Evolutionary conservation across 1,140 invertebrate genomes (phyloP).

Genomic region (Drosophila carrolli): DNA sequence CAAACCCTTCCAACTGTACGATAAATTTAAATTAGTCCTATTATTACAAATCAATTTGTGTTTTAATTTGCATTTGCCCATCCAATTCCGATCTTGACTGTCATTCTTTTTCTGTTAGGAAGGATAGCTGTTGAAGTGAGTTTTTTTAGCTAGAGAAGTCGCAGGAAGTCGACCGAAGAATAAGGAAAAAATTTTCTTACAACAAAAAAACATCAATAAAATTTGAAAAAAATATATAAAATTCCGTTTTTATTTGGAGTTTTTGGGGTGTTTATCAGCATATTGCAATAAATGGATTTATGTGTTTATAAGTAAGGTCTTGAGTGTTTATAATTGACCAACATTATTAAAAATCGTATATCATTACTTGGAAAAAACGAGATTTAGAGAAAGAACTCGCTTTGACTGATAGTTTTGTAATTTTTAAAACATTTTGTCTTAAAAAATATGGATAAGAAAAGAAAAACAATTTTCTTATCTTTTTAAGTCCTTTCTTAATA

Average conservation of each 20-base stretch:
- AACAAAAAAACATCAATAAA: slow-evolving; percentile 29
- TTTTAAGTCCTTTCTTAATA: too few species aligned
- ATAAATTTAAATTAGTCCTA: slow-evolving; percentile 59
- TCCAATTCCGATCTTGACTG: slow-evolving; percentile 10
- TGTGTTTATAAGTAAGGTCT: too few species aligned
- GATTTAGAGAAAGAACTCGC: too few species aligned
- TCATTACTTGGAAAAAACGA: too few species aligned
- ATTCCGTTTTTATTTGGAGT: neutral
- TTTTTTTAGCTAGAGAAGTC: slow-evolving; percentile 42
- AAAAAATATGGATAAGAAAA: too few species aligned
- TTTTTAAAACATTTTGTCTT: too few species aligned
- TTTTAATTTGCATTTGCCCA: slow-evolving; percentile 14
- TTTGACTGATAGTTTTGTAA: too few species aligned
- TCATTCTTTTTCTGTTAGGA: slow-evolving; percentile 36
- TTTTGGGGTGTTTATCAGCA: too few species aligned
- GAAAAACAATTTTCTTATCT: too few species aligned
- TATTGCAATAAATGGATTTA: too few species aligned
- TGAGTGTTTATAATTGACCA: too few species aligned
- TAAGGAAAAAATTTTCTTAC: slow-evolving; percentile 38
- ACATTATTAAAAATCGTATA: too few species aligned
- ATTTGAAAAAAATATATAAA: slow-evolving; percentile 19
- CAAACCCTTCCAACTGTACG: slow-evolving; percentile 57
- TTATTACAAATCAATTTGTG: slow-evolving; percentile 39
- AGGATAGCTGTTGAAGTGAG: slow-evolving; percentile 21
- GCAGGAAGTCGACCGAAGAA: slow-evolving; percentile 30